Conservation (phyloP, 2,888 invertebrate genomes). For the Nowickia ferox region DNA sequence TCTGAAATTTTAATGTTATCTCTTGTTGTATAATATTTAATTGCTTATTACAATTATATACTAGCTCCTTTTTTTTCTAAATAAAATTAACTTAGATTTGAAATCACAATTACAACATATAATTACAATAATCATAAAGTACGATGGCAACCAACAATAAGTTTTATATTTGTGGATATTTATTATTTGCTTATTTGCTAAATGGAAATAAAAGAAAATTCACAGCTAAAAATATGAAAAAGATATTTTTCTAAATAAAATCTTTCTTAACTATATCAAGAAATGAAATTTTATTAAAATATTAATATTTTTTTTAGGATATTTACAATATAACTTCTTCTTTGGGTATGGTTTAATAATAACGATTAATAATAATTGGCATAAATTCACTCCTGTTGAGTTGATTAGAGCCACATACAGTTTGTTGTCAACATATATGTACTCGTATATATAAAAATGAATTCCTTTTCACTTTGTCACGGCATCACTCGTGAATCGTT, state of each 20-base stretch:
- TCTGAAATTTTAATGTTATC: constrained; percentile 9
- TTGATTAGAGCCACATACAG: too few species aligned
- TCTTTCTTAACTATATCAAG: not conserved
- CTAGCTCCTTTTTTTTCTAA: constrained; percentile 35
- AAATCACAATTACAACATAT: constrained; percentile 65
- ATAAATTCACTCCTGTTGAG: not conserved
- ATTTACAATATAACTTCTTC: constrained; percentile 15
- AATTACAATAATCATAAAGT: constrained; percentile 22
- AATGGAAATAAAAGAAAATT: constrained; percentile 14
- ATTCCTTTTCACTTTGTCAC: too few species aligned
- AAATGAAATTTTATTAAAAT: not conserved
- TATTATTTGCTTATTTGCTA: not conserved
- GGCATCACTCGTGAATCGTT: too few species aligned
- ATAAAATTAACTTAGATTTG: constrained; percentile 50
- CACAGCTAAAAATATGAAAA: constrained; percentile 20
- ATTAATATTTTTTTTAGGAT: not conserved
- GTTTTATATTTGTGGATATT: constrained; percentile 3
- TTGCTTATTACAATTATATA: constrained; percentile 38
- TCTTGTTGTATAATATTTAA: constrained; percentile 50
- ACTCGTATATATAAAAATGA: too few species aligned
- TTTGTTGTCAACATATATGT: too few species aligned
- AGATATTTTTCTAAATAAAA: not conserved
- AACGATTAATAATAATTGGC: constrained; percentile 7
- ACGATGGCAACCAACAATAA: constrained; percentile 46
- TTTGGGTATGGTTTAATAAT: not conserved